A percentile compares a stretch with the other conserved stretches of the same genome.
phyloP scores from a whole-genome alignment of 2,888 invertebrate genomes.

The Cryptocephalus primarius region DNA sequence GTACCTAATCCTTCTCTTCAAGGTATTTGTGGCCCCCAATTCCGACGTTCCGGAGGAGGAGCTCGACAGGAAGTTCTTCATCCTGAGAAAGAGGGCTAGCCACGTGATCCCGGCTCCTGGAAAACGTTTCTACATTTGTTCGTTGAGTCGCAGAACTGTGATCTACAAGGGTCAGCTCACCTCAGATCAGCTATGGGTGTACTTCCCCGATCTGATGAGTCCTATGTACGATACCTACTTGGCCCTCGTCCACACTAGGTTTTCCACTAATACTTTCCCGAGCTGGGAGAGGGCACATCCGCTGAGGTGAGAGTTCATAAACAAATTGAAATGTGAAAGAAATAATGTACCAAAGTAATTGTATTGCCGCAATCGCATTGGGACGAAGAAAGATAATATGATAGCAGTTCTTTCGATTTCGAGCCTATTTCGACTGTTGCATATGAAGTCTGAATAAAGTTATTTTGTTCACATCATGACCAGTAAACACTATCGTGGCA shows the following conservation, averaged over 20 bases:
- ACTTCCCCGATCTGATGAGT: conserved; percentile 58
- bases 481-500: too few relatives aligned
- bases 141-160: conserved; percentile 76
- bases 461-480: too few relatives aligned
- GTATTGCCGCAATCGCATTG: background rate
- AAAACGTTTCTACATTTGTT: conserved; percentile 92
- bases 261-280: conserved; percentile 99
- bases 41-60: conserved; percentile 24
- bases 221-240: conserved; percentile 86
- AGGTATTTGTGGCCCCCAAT: conserved; percentile 48
- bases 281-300: conserved; percentile 99
- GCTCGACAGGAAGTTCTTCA: conserved; percentile 45
- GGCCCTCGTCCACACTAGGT: conserved; percentile 93
- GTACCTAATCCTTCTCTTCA: too few relatives aligned
- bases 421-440: background rate
- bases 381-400: too few relatives aligned
- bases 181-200: conserved; percentile 83
- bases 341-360: too few relatives aligned
- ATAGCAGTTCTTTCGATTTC: background rate
- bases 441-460: too few relatives aligned
- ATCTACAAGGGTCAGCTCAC: conserved; percentile 98
- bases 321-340: too few relatives aligned
- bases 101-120: conserved; percentile 79
- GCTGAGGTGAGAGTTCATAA: conserved; percentile 63
- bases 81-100: conserved; percentile 85